These are phyloP conservation scores for Phalacrocorax aristotelis DNA, from an alignment of 2,113 vertebrate genomes.

Conservation along the genomic window DNA sequence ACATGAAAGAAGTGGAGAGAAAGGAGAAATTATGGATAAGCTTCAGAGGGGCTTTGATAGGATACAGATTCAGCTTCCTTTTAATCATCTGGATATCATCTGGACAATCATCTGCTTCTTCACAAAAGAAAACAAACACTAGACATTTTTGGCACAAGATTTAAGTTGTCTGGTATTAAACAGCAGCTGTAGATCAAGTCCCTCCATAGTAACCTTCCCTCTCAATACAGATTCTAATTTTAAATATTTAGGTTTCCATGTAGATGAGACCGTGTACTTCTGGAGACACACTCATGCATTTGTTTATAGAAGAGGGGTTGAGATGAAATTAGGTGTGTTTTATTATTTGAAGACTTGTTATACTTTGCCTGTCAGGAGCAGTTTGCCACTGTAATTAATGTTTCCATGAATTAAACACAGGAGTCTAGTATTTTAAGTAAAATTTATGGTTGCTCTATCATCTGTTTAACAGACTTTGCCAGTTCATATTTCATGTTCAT, in stretches of 20 bases:
- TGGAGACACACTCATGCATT: slow-evolving; percentile 3
- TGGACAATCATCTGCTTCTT: slow-evolving; percentile 41
- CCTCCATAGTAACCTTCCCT: background rate
- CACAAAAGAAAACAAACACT: slow-evolving; percentile 49
- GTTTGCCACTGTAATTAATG: background rate
- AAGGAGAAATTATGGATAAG: slow-evolving; percentile 12
- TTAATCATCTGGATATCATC: slow-evolving; percentile 57
- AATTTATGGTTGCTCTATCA: background rate
- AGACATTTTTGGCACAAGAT: slow-evolving; percentile 34
- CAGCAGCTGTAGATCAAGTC: slow-evolving; percentile 45
- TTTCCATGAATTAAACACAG: slow-evolving; percentile 34
- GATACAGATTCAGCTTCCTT: slow-evolving; percentile 26
- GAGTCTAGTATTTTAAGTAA: slow-evolving; percentile 3
- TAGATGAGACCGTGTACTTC: background rate
- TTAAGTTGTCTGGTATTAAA: slow-evolving; percentile 15
- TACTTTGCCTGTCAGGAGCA: slow-evolving; percentile 24
- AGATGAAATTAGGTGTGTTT: slow-evolving; percentile 41
- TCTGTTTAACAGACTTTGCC: slow-evolving; percentile 12
- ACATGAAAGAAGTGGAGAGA: background rate
- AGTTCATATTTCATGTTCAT: background rate
- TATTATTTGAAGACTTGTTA: slow-evolving; percentile 33
- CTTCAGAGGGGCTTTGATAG: slow-evolving; percentile 34
- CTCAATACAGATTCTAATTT: background rate
- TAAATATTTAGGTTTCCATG: slow-evolving; percentile 59
- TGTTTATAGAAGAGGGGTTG: slow-evolving; percentile 8